phyloP scores from a whole-genome alignment of 1,140 invertebrate genomes.

The Pseudomyrmex pallidus region DNA sequence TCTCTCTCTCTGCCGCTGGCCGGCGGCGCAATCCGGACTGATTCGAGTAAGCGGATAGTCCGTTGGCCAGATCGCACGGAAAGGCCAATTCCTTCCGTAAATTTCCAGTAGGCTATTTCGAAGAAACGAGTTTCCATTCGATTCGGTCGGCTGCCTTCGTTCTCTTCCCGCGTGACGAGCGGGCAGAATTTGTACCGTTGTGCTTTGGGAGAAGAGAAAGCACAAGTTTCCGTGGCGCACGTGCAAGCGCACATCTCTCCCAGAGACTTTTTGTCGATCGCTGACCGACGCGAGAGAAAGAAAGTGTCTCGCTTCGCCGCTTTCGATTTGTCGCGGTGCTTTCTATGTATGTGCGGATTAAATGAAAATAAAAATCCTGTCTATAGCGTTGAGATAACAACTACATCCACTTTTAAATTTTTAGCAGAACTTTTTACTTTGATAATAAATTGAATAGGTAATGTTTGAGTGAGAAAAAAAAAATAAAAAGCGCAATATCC shows the following conservation, averaged over 20 bases:
- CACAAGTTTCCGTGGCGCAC: not conserved
- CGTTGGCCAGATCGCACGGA: constrained; percentile 61
- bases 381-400: too few relatives aligned
- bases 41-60: constrained; percentile 68
- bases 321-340: constrained; percentile 54
- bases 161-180: constrained; percentile 55
- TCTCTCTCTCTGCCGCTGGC: constrained; percentile 17
- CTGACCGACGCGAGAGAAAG: constrained; percentile 26
- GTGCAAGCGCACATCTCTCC: not conserved
- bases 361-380: too few relatives aligned
- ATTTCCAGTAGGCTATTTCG: constrained; percentile 75
- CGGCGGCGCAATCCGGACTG: constrained; percentile 56
- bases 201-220: not conserved
- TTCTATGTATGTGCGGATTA: too few relatives aligned
- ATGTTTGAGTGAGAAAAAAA: not conserved
- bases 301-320: constrained; percentile 45
- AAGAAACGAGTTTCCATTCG: constrained; percentile 78
- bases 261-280: constrained; percentile 38
- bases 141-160: constrained; percentile 69
- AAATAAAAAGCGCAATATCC: not conserved
- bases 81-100: constrained; percentile 73
- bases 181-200: constrained; percentile 40
- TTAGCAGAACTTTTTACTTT: not conserved
- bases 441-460: not conserved
- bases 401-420: too few relatives aligned